These are phyloP conservation scores for Idris sp. DNA, from an alignment of 1,140 invertebrate species.

Conservation along the genomic window DNA sequence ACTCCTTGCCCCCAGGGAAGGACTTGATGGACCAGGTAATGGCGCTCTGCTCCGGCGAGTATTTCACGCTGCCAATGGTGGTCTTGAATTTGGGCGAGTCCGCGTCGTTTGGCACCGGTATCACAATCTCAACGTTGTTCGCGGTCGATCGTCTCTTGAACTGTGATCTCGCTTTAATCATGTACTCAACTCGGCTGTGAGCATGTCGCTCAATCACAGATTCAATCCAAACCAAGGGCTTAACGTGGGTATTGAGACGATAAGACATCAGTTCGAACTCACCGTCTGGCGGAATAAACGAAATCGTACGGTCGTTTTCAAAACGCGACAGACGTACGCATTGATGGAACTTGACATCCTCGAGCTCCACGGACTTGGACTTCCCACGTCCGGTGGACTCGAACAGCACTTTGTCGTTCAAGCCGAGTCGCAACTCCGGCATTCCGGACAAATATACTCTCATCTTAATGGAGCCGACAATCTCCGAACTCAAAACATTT, in stretches of 20 bases:
- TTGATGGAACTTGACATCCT: constrained; percentile 99
- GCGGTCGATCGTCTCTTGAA: constrained; percentile 99
- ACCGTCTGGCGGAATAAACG: constrained; percentile 99
- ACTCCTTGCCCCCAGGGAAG: constrained; percentile 99
- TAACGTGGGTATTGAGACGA: constrained; percentile 97
- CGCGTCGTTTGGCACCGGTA: constrained; percentile 98
- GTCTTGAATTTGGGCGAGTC: constrained; percentile 99
- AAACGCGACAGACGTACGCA: constrained; percentile 98
- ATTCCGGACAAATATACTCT: constrained; percentile 99
- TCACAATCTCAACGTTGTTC: constrained; percentile 99
- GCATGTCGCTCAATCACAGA: constrained; percentile 99
- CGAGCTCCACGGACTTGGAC: constrained; percentile 98
- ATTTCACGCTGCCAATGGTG: constrained; percentile 98
- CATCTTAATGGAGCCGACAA: constrained; percentile 99
- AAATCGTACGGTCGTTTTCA: constrained; percentile 99
- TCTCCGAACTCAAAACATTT: constrained; percentile 98
- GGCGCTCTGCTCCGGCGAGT: constrained; percentile 97
- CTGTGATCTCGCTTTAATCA: constrained; percentile 99
- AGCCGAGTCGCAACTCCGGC: constrained; percentile 97
- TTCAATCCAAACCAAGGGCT: constrained; percentile 99
- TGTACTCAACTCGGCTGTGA: constrained; percentile 98
- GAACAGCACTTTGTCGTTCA: constrained; percentile 99
- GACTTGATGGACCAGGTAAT: constrained; percentile 99
- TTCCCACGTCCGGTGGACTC: constrained; percentile 98
- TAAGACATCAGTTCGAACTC: constrained; percentile 99